phyloP scores from a whole-genome alignment of 1,140 invertebrate species.

The Branchinecta lynchi region DNA sequence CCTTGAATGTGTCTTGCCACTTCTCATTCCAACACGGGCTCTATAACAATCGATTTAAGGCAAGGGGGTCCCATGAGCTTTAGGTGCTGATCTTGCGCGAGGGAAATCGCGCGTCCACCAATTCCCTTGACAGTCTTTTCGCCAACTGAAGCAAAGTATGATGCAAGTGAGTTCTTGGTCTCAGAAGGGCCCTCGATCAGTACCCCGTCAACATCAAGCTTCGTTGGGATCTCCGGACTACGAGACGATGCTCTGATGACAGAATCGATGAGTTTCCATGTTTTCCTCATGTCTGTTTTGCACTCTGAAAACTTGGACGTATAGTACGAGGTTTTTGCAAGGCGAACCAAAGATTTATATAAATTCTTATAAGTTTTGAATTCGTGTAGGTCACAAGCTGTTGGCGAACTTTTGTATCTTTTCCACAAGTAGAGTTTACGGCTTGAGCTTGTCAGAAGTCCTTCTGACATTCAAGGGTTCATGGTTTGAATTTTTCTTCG shows the following conservation, averaged over 20 bases:
- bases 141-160: conserved; percentile 10
- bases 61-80: conserved; percentile 8
- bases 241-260: conserved; percentile 5
- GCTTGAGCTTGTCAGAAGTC: background rate
- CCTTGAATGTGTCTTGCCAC: conserved; percentile 8
- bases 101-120: conserved; percentile 3
- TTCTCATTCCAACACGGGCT: conserved; percentile 5
- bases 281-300: conserved; percentile 10
- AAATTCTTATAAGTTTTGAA: conserved; percentile 10
- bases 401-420: background rate
- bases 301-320: background rate
- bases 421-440: background rate
- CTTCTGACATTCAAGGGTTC: background rate
- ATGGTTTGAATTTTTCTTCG: no score
- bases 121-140: no score
- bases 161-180: conserved; percentile 4
- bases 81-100: conserved; percentile 4
- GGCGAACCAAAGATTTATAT: background rate
- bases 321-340: background rate
- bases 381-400: background rate
- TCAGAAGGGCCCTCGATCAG: conserved; percentile 4
- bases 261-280: background rate
- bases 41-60: conserved; percentile 2
- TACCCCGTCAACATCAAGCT: conserved; percentile 8
- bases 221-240: conserved; percentile 1